phyloP scores from a whole-genome alignment of 2,888 invertebrate genomes.

The Anagyrus pseudococci region DNA sequence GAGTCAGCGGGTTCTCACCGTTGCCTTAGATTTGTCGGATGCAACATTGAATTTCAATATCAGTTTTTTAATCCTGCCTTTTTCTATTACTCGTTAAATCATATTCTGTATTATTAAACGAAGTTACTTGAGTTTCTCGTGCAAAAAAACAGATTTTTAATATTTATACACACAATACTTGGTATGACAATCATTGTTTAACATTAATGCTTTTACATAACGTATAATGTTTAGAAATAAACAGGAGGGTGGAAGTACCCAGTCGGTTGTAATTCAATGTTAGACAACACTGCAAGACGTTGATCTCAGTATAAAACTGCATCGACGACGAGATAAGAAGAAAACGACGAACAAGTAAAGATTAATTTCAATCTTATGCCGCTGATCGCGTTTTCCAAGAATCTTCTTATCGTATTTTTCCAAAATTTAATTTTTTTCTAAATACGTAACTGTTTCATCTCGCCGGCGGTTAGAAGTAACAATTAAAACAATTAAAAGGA shows the following conservation, averaged over 20 bases:
- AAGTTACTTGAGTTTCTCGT: too few species aligned
- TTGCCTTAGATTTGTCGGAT: constrained; percentile 35
- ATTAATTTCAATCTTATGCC: constrained; percentile 18
- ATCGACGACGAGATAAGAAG: constrained; percentile 12
- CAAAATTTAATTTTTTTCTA: constrained; percentile 38
- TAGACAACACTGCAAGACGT: constrained; percentile 20
- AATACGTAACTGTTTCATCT: constrained; percentile 39
- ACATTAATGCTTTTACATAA: too few species aligned
- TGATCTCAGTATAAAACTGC: constrained; percentile 14
- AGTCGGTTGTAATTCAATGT: constrained; percentile 11
- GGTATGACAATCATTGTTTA: too few species aligned
- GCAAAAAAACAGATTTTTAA: too few species aligned
- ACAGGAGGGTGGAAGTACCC: too few species aligned
- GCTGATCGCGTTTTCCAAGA: constrained; percentile 27
- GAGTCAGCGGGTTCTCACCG: constrained; percentile 34
- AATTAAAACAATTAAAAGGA: constrained; percentile 9
- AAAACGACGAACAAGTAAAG: constrained; percentile 5
- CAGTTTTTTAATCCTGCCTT: too few species aligned
- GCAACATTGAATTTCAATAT: constrained; percentile 19
- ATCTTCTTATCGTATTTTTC: constrained; percentile 30
- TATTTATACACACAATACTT: too few species aligned
- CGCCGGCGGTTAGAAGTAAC: constrained; percentile 16
- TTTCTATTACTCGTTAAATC: too few species aligned
- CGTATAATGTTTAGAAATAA: too few species aligned
- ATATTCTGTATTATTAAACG: too few species aligned